Conservation (phyloP, 2,113 vertebrate species). For the Thalassoma bifasciatum region DNA sequence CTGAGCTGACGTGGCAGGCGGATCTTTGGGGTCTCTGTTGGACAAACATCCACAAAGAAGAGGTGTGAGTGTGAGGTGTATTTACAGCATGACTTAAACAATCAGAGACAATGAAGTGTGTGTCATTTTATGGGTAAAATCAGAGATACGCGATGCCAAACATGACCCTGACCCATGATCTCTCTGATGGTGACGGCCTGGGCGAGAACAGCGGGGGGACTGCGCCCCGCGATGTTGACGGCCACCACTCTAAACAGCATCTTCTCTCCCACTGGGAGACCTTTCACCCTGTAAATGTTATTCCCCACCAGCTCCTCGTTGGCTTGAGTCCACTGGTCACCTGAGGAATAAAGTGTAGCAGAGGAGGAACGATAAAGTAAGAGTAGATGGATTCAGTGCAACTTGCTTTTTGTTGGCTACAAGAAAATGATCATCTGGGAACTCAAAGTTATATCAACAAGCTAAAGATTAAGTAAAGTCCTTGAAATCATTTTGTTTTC, state of each 20-base stretch:
- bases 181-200: slow-evolving; percentile 90
- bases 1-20: slow-evolving; percentile 89
- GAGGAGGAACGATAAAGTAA: not conserved
- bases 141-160: not conserved
- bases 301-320: slow-evolving; percentile 82
- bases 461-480: no score
- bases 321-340: slow-evolving; percentile 84
- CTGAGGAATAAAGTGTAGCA: slow-evolving; percentile 59
- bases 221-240: slow-evolving; percentile 89
- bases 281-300: slow-evolving; percentile 84
- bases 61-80: not conserved
- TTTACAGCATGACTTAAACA: no score
- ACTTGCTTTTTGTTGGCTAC: no score
- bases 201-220: slow-evolving; percentile 79
- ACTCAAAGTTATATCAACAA: no score
- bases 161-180: slow-evolving; percentile 84
- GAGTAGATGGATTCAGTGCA: no score
- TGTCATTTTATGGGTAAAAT: no score
- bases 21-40: slow-evolving; percentile 90
- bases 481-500: no score
- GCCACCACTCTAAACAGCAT: slow-evolving; percentile 88
- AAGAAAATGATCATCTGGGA: no score
- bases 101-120: no score
- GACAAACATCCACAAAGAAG: not conserved
- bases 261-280: slow-evolving; percentile 87